Conservation (phyloP, 53 echinoderm and acorn worm species). For the Stichopus horrens region DNA sequence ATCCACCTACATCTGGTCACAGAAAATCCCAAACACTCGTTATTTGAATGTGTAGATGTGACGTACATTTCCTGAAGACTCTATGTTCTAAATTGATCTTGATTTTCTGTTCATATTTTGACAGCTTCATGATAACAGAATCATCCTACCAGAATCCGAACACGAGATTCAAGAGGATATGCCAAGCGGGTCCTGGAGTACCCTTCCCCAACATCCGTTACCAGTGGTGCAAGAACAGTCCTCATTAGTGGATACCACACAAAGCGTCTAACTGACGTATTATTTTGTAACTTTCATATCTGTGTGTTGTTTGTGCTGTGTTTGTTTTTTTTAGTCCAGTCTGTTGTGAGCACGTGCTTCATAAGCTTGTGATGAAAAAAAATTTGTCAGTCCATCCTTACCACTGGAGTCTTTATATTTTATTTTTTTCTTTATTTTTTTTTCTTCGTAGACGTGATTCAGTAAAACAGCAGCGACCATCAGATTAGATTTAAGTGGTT, state of each 20-base stretch:
- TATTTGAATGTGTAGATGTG: too few relatives aligned
- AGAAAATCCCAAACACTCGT: too few relatives aligned
- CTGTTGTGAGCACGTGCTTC: neutral
- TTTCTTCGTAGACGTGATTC: too few relatives aligned
- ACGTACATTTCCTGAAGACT: too few relatives aligned
- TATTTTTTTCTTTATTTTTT: too few relatives aligned
- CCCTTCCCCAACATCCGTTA: constrained; percentile 14
- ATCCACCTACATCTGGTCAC: too few relatives aligned
- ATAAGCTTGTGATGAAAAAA: neutral
- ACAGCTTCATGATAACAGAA: constrained; percentile 61
- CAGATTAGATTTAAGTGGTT: too few relatives aligned
- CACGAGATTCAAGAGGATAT: constrained; percentile 13
- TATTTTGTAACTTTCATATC: neutral
- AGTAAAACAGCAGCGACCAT: too few relatives aligned
- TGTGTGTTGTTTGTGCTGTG: neutral
- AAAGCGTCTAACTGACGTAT: neutral
- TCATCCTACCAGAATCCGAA: constrained; percentile 47
- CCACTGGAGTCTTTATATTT: too few relatives aligned
- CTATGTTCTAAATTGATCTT: too few relatives aligned
- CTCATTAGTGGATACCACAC: constrained; percentile 9
- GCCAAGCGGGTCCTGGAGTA: constrained; percentile 22
- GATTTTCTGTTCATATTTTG: neutral
- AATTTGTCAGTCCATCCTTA: too few relatives aligned
- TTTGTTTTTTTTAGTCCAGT: neutral
- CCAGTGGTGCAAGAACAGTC: constrained; percentile 15